A percentile compares a stretch with the other conserved stretches of the same genome.
Evolutionary conservation across 1,140 invertebrate species (phyloP).

Genomic region (Pemphigus obesinymphae): DNA sequence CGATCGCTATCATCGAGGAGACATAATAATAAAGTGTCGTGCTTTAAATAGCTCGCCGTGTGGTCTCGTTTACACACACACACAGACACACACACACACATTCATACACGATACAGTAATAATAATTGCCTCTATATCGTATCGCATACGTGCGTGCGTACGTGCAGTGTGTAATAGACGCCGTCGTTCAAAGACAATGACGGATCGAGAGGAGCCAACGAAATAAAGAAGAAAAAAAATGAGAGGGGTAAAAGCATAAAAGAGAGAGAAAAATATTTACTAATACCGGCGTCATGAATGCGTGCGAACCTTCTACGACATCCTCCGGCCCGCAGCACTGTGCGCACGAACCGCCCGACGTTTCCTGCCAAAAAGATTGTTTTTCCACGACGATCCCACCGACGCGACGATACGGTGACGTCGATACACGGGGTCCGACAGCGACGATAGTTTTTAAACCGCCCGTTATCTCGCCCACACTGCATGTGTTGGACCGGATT

Average conservation of each 20-base stretch:
- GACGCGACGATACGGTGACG: no score
- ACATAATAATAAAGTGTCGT: not conserved
- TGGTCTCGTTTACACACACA: constrained; percentile 6
- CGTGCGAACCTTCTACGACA: not conserved
- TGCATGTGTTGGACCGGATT: no score
- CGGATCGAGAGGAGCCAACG: not conserved
- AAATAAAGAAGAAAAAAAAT: not conserved
- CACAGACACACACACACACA: not conserved
- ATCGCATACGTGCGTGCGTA: not conserved
- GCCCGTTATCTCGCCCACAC: no score
- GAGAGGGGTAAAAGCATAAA: not conserved
- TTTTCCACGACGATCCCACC: not conserved
- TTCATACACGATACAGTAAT: not conserved
- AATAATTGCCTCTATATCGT: constrained; percentile 21
- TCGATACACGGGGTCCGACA: not conserved
- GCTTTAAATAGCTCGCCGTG: constrained; percentile 8
- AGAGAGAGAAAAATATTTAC: not conserved
- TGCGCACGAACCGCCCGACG: not conserved
- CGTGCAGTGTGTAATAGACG: not conserved
- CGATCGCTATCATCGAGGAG: not conserved
- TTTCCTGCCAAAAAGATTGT: not conserved
- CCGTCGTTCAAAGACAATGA: constrained; percentile 10
- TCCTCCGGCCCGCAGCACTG: constrained; percentile 8
- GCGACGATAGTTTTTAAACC: not conserved
- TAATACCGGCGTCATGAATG: not conserved